Evolutionary conservation across 2,888 invertebrate species (phyloP), one percentile per base, ranked within the genome.

Genomic region (Vesta saturnalis): DNA sequence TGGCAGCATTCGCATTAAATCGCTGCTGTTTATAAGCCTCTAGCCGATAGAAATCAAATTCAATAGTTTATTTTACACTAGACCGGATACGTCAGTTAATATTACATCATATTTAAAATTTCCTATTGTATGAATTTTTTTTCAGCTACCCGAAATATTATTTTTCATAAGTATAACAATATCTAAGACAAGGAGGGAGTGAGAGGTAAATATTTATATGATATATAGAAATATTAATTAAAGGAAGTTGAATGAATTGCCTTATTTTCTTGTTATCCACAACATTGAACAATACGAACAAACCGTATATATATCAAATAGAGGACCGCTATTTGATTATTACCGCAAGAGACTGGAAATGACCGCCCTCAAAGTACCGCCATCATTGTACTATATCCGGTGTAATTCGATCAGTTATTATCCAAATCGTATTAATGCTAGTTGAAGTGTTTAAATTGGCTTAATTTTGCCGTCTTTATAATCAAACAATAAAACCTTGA

Each of bases 201-300:
- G 39, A 43, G 16, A 15, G 39, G 30, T 19, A 58, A 46, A 56
- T 43, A 56, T 55, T 43, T 56, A 46, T 16, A 10, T 19, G 54
- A 58, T 16, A 21, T 18, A 54, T 39, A 59, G 35, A 35, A 21
- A 43, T 12, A 63, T 70, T 76, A 76, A 76, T 76, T 76, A 68
- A 66, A 73, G 74, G 74, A 76, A 74, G 68, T 73, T 68, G 70
- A n/a, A 58, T 76, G 73, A 73, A 76, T 74, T 73, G 72, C 73
- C n/a, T 73, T 70, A 72, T 74, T 73, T 69, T 54, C 64, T 65
- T 61, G 56, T 65, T 69, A 73, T 74, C 71, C 72, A 73, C 74
- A 72, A 73, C 73, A 66, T 15, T 21, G 22, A 60, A 74, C 73
- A 74, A 76, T 72, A 69, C 67, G 63, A 61, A 57, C 70, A 57